A percentile compares a stretch with the other conserved stretches of the same genome.
Evolutionary conservation across 1,140 invertebrate species (phyloP).

Genomic region (Camponotus floridanus): DNA sequence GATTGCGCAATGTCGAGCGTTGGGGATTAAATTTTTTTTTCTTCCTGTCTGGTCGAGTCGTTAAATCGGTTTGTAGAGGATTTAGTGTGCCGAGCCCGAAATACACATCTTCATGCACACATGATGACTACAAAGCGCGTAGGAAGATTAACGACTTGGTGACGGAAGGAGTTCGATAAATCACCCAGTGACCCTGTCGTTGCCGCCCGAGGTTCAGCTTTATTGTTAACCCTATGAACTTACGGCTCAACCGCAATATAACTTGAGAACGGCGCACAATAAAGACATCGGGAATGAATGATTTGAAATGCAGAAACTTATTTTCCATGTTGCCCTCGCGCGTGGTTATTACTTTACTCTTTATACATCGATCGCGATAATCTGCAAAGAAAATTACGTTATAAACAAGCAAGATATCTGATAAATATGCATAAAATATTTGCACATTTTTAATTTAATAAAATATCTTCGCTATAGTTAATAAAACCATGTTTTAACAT

Average conservation of each 20-base stretch:
- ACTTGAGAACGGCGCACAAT: conserved; percentile 40
- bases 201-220: conserved; percentile 57
- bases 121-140: conserved; percentile 66
- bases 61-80: conserved; percentile 46
- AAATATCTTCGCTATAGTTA: not conserved
- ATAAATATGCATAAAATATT: not conserved
- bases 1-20: conserved; percentile 29
- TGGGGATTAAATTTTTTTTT: conserved; percentile 16
- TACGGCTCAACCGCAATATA: conserved; percentile 4
- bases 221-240: conserved; percentile 53
- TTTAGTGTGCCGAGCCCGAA: conserved; percentile 6
- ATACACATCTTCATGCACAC: conserved; percentile 69
- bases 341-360: not conserved
- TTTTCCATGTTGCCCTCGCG: conserved; percentile 15
- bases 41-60: conserved; percentile 9
- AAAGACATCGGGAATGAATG: conserved; percentile 58
- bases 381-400: conserved; percentile 28
- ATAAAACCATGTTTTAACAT: not conserved
- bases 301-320: conserved; percentile 51
- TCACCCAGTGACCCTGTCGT: conserved; percentile 65
- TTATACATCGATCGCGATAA: conserved; percentile 24
- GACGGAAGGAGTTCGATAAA: conserved; percentile 74
- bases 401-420: conserved; percentile 13
- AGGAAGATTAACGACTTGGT: conserved; percentile 70
- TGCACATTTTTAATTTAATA: not conserved